Conservation (phyloP, 2,113 vertebrate species). For the Balaeniceps rex region DNA sequence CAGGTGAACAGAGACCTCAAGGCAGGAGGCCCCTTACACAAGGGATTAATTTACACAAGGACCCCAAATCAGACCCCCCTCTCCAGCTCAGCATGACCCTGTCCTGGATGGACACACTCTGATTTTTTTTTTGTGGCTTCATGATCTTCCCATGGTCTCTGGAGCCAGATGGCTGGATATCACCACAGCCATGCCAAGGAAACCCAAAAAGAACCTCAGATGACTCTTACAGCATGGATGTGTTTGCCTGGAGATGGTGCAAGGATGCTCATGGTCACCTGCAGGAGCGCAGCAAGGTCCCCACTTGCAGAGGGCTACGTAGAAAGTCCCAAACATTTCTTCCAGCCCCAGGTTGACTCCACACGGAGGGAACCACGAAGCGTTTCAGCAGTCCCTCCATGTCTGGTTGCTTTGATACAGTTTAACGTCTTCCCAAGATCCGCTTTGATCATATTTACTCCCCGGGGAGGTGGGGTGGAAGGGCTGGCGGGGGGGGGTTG, state of each 20-base stretch:
- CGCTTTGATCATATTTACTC: neutral
- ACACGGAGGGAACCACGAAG: rapidly evolving
- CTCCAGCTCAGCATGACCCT: neutral
- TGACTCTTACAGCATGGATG: rapidly evolving
- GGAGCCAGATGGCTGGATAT: rapidly evolving
- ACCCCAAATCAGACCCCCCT: neutral
- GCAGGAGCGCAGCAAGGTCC: neutral
- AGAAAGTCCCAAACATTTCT: neutral
- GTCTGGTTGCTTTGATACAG: neutral
- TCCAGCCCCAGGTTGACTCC: neutral
- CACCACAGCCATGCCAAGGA: neutral
- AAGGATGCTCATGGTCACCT: neutral
- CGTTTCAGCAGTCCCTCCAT: rapidly evolving
- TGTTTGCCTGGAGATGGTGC: neutral
- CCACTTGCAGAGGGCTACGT: neutral
- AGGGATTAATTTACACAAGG: neutral
- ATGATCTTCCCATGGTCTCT: rapidly evolving
- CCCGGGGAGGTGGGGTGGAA: neutral
- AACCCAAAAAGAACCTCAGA: neutral
- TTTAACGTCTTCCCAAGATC: neutral
- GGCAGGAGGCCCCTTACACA: neutral
- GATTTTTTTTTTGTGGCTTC: neutral
- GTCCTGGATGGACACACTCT: neutral
- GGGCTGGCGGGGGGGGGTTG: neutral
- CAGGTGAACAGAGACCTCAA: too few species aligned